These are phyloP conservation scores for Camelus bactrianus DNA, from an alignment of 2,113 vertebrate species.

Conservation along the genomic window DNA sequence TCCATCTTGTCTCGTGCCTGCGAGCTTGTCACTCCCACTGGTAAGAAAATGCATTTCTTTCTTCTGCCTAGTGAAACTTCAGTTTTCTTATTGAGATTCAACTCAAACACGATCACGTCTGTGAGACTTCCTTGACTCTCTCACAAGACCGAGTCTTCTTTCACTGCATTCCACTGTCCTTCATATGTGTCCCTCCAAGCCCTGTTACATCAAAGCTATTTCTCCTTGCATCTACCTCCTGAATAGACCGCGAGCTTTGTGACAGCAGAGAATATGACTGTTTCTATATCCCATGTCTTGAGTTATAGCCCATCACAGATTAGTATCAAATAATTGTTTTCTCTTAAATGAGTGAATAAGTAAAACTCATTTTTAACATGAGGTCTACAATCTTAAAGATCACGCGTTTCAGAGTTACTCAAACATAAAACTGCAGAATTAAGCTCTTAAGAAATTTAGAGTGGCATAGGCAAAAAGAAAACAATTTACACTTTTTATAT, in stretches of 20 bases:
- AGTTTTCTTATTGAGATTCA: constrained; percentile 64
- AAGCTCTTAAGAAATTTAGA: background rate
- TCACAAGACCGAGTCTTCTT: background rate
- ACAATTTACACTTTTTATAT: background rate
- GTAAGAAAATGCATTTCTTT: constrained; percentile 60
- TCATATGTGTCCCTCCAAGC: background rate
- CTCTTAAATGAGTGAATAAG: background rate
- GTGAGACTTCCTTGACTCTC: background rate
- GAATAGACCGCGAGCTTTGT: background rate
- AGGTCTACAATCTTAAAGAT: background rate
- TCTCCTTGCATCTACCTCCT: background rate
- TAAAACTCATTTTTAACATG: background rate
- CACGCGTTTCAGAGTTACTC: background rate
- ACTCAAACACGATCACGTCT: background rate
- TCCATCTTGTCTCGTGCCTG: constrained; percentile 49
- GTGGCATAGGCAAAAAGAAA: background rate
- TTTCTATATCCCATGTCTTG: background rate
- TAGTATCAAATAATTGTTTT: background rate
- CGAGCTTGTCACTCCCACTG: constrained; percentile 18
- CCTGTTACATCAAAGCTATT: background rate
- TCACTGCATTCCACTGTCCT: background rate
- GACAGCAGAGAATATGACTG: accelerated
- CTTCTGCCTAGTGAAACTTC: constrained; percentile 70
- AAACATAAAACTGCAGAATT: background rate
- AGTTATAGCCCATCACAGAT: background rate